Base-by-base conservation (phyloP, 1,140 invertebrate species). In the Colletes latitarsis region DNA sequence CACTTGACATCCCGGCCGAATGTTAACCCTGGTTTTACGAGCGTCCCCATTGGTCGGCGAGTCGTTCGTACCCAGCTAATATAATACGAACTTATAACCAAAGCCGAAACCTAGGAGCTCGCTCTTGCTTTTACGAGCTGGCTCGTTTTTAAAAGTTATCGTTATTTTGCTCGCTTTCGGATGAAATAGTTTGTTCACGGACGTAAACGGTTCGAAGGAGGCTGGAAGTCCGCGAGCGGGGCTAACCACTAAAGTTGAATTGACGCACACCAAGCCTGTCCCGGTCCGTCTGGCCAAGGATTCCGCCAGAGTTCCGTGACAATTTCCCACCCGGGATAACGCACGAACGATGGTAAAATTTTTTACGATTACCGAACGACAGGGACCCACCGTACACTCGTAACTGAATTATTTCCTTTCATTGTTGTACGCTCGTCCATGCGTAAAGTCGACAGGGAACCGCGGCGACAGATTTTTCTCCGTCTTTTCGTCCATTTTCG, bases 41-140 rank as follows among this genome's bases (percentile, higher is more conserved):
- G 70, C 90, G 78, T 79, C 70, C 82, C 82, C 86, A 93, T 93
- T 93, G 92, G 92, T 53, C 82, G 87, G 67, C 62, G 53, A 68
- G 81, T 84, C 88, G 90, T 92, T 92, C 81, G 84, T 89, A 90
- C 78, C 89, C 88, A 87, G 84, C 91, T 92, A 93, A 93, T 92
- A 93, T 93, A 93, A 93, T 93, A 92, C 90, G 88, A 92, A 93
- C 92, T 93, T 93, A 93, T 93, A 92, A 92, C 90, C 89, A 90
- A 92, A 92, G 89, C 88, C 89, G 87, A 92, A 92, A 91, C 90
- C 90, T 92, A 92, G 90, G 88, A 93, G 89, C 88, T 89, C 88
- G 68, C 84, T 90, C 83, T 89, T 82, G 86, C 84, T 90, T 93
- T 93, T 93, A 93, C 91, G 93, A 93, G 87, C 89, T 87, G 82